Evolutionary conservation across 2,113 vertebrate genomes (phyloP), one percentile per base, ranked within the genome.

Genomic region (Atrichornis clamosus): DNA sequence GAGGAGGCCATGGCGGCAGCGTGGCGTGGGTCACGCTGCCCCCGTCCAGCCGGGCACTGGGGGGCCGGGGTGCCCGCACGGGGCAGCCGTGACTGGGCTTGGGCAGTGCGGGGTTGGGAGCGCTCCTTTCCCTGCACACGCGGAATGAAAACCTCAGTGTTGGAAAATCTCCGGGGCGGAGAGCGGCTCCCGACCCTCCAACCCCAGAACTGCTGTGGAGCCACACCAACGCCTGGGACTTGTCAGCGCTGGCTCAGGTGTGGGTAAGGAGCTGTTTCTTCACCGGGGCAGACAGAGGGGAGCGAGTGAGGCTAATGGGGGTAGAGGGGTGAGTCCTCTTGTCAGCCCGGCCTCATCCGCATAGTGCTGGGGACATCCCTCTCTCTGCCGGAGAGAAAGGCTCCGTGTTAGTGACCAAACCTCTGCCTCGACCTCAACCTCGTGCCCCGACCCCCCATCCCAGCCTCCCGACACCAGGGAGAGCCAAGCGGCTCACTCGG

Each of bases 1-100:
- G 98, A 97, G 37, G 93, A 69, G 93, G 97, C 91, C 98, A 98
- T 98, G 91, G 87, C 15, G 37, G 44, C 11, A 22, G 47, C 0
- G 24, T 12, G 70, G 50, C 1, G 22, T 3, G 20, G 72, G 14
- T 72, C 68, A 87, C 55, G 3, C 32, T 23, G 39, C n/a, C 22
- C 26, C 0, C 11, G n/a, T 46, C 37, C 46, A 2, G 64, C 18
- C 0, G 2, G 67, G 35, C 84, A 75, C 46, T 0, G 1, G 20
- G 63, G 52, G 33, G 7, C 41, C 0, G 7, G 35, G 20, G 18
- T 18, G 32, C 27, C 72, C 2, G 1, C 72, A 20, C 47, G 0
- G 67, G 26, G 44, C 24, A 22, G 52, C 33, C 11, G 10, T 0
- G 44, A 8, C 79, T 0, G 16, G 27, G 41, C 41, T 44, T 10